Evolutionary conservation across 2,797 vertebrate genomes (phyloP).

Genomic region (Lepus oiostolus): DNA sequence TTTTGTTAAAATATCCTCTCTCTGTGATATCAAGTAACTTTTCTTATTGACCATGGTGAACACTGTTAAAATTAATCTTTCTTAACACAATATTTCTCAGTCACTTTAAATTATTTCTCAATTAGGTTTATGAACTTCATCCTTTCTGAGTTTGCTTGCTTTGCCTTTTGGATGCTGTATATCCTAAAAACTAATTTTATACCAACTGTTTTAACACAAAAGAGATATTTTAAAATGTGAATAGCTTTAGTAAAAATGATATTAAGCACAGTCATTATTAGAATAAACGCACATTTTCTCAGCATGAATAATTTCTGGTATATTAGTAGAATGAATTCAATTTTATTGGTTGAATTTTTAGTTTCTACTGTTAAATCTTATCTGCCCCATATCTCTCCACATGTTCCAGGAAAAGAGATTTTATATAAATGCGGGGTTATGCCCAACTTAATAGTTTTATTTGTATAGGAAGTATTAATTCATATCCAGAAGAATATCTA

Average conservation of each 20-base stretch:
- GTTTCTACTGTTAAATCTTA: constrained; percentile 39
- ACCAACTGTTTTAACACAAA: constrained; percentile 80
- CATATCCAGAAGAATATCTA: neutral
- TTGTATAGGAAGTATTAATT: neutral
- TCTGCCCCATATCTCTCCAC: neutral
- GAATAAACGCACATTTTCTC: constrained; percentile 58
- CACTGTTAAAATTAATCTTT: constrained; percentile 73
- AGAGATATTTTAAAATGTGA: constrained; percentile 72
- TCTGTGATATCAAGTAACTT: constrained; percentile 31
- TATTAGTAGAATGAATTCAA: constrained; percentile 46
- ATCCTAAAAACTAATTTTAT: constrained; percentile 72
- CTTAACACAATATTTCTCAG: constrained; percentile 73
- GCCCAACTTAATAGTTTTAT: neutral
- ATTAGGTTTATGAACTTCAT: constrained; percentile 69
- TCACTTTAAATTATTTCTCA: constrained; percentile 63
- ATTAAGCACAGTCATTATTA: constrained; percentile 77
- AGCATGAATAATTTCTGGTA: constrained; percentile 68
- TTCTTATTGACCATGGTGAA: constrained; percentile 33
- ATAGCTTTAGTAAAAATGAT: constrained; percentile 76
- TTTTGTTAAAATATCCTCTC: neutral
- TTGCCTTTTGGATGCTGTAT: constrained; percentile 57
- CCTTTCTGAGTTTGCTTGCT: constrained; percentile 61
- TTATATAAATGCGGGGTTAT: neutral
- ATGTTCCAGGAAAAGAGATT: neutral
- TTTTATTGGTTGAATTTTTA: constrained; percentile 45